These are phyloP conservation scores for Boloria selene DNA, from an alignment of 2,888 invertebrate genomes.

Conservation along the genomic window DNA sequence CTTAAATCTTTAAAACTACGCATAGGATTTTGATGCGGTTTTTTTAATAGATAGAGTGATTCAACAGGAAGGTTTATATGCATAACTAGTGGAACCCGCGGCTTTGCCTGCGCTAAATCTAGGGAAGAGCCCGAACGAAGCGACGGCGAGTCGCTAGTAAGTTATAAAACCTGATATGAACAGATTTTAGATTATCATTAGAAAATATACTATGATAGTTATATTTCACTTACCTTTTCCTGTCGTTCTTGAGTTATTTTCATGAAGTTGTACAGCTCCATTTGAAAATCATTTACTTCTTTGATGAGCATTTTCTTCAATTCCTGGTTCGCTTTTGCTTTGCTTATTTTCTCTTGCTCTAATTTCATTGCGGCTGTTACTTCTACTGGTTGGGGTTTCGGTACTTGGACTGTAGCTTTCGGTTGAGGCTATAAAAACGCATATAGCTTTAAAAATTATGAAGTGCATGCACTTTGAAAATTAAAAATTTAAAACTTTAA, in stretches of 20 bases:
- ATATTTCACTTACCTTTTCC: slow-evolving; percentile 71
- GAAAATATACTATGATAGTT: too few relatives aligned
- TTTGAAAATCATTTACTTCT: slow-evolving; percentile 85
- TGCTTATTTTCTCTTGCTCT: slow-evolving; percentile 64
- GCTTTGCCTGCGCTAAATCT: too few relatives aligned
- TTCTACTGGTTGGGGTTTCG: slow-evolving; percentile 37
- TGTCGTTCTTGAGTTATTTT: slow-evolving; percentile 78
- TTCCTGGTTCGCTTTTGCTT: slow-evolving; percentile 64
- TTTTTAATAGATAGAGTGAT: too few relatives aligned
- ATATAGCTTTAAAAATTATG: too few relatives aligned
- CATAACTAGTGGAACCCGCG: too few relatives aligned
- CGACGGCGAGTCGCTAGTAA: too few relatives aligned
- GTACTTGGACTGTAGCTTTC: slow-evolving; percentile 40
- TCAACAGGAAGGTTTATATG: too few relatives aligned
- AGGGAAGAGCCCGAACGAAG: too few relatives aligned
- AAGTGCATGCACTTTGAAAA: too few relatives aligned
- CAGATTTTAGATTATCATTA: not conserved
- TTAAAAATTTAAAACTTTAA: not conserved
- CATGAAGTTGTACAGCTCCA: slow-evolving; percentile 84
- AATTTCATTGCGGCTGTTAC: slow-evolving; percentile 63
- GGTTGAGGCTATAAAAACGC: slow-evolving; percentile 39
- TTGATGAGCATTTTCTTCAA: slow-evolving; percentile 84
- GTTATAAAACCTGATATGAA: too few relatives aligned
- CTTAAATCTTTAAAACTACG: too few relatives aligned
- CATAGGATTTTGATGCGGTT: too few relatives aligned